Evolutionary conservation across 2,888 invertebrate genomes (phyloP), one percentile per base, ranked within the genome.

Genomic region (Dasysyrphus albostriatus): DNA sequence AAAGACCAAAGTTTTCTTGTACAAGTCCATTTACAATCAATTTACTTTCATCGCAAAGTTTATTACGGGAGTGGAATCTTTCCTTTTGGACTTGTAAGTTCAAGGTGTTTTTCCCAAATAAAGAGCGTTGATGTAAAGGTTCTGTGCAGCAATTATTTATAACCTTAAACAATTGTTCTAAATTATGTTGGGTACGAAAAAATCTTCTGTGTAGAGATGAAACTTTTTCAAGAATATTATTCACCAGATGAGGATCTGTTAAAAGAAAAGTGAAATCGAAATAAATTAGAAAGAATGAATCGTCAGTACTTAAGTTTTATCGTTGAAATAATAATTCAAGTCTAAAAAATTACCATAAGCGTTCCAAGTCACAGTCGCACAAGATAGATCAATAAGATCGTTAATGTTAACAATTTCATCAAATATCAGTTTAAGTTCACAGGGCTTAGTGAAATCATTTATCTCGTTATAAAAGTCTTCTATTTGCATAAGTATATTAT

Each of bases 391-490:
- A 70, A 98, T 93, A 61, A 95, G 93, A 10, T 92, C 91, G 91
- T 98, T 97, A 73, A 98, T 96, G 12, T 94, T 94, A 5, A 94
- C 93, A 83, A 98, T 94, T 92, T 98, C 97, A 78, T 95, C 94
- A 89, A 94, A 94, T 76, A 98, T 95, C 61, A 98, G 94, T 32
- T 95, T 95, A 82, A 95, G 95, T 92, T 98, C 98, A 0, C 96
- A 96, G 73, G 95, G 94, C 72, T 95, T 94, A 61, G 96, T 95
- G 2, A 95, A 94, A 34, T 94, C 94, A 63, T 95, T 94, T 76
- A 98, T 95, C 88, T 95, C 95, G 91, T 98, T 98, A 92, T 98
- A 98, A 95, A 96, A 95, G 73, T 95, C 94, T 7, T 95, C 94
- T 54, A 95, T 95, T 61, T 95, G 94, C 89, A 94, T 94, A 49